Percentiles rank a stretch among this genome's conserved stretches.
These are phyloP conservation scores for Chrysomela aeneicollis DNA, from an alignment of 2,888 invertebrate genomes.

Conservation along the genomic window DNA sequence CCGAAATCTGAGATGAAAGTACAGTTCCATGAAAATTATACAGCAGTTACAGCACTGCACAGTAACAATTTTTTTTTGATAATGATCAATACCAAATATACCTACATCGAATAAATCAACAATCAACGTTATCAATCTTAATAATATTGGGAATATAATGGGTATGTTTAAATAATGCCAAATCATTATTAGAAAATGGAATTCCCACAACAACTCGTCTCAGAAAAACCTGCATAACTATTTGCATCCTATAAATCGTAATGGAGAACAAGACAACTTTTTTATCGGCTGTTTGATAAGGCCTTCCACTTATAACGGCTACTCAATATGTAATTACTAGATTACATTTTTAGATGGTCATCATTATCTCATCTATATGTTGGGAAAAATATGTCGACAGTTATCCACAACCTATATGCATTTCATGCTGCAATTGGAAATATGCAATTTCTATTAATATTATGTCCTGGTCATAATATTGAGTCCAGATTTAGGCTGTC, in stretches of 20 bases:
- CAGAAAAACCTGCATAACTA: slow-evolving; percentile 28
- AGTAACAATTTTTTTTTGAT: no score
- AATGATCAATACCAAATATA: no score
- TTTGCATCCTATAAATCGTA: slow-evolving; percentile 30
- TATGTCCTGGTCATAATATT: neutral
- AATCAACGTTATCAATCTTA: no score
- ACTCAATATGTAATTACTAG: slow-evolving; percentile 31
- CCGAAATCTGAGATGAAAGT: no score
- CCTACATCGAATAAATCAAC: no score
- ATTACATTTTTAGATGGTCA: slow-evolving; percentile 34
- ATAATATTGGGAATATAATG: no score
- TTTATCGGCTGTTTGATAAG: slow-evolving; percentile 35
- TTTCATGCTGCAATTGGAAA: slow-evolving; percentile 1
- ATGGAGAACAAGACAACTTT: slow-evolving; percentile 33
- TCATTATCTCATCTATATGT: slow-evolving; percentile 27
- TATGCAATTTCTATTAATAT: neutral
- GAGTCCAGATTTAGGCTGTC: neutral
- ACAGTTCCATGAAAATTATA: no score
- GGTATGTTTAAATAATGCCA: no score
- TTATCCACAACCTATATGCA: neutral
- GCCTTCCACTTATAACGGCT: slow-evolving; percentile 28
- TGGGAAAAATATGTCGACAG: slow-evolving; percentile 25
- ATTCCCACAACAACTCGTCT: slow-evolving; percentile 31
- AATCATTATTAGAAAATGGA: slow-evolving; percentile 14
- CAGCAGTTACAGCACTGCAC: no score